Evolutionary conservation across 2,113 vertebrate species (phyloP).

Genomic region (Tachuris rubrigastra): DNA sequence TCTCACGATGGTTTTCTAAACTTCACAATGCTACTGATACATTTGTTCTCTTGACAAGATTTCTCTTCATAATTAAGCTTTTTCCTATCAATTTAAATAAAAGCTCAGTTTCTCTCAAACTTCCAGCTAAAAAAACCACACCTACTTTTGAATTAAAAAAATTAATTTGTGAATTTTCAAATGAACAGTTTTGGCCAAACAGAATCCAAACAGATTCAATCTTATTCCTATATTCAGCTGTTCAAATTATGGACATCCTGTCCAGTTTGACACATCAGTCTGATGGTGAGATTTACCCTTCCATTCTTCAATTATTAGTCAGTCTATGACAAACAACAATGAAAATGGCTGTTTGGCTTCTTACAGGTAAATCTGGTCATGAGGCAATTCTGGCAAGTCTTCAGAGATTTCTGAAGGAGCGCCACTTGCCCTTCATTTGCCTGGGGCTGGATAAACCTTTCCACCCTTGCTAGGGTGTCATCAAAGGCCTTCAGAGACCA

Average conservation of each 20-base stretch:
- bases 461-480: not conserved
- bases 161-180: not conserved
- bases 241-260: not conserved
- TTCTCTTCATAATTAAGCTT: not conserved
- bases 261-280: not conserved
- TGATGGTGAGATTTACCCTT: not conserved
- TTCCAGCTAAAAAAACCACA: not conserved
- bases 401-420: not conserved
- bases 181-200: not conserved
- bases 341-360: not conserved
- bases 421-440: not conserved
- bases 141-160: not conserved
- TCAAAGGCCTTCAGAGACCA: constrained; percentile 16
- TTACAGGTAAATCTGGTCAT: not conserved
- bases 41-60: not conserved
- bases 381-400: not conserved
- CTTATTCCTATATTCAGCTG: not conserved
- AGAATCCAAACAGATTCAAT: not conserved
- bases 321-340: not conserved
- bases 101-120: not conserved
- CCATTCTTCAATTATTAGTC: not conserved
- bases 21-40: not conserved
- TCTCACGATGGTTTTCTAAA: not conserved
- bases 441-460: constrained; percentile 24
- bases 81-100: not conserved